phyloP scores from a whole-genome alignment of 2,113 vertebrate species.

The Megalops atlanticus region DNA sequence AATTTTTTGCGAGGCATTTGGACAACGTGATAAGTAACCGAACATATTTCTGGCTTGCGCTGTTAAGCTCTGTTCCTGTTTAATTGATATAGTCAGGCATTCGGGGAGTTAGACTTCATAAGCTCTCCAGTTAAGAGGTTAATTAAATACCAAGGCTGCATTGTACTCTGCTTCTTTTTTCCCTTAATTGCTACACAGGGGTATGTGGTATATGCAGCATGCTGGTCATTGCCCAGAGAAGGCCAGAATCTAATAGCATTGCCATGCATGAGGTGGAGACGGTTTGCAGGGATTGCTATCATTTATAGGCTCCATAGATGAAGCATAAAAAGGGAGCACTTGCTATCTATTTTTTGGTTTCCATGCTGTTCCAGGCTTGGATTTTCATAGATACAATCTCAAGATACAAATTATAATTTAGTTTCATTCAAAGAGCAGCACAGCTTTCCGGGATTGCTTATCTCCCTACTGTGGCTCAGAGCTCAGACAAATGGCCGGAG shows the following conservation, averaged over 20 bases:
- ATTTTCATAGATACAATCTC: not conserved
- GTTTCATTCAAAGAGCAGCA: not conserved
- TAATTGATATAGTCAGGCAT: not conserved
- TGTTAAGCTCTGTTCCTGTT: not conserved
- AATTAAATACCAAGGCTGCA: not conserved
- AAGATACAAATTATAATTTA: slow-evolving; percentile 6
- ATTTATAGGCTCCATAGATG: not conserved
- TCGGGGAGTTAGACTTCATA: not conserved
- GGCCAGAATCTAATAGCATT: not conserved
- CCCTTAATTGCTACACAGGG: not conserved
- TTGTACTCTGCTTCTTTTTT: not conserved
- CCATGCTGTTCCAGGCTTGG: not conserved
- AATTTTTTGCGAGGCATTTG: not conserved
- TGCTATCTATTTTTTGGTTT: no score
- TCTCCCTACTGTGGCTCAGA: not conserved
- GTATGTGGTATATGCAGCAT: not conserved
- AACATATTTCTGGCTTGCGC: not conserved
- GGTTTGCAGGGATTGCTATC: not conserved
- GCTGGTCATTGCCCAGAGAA: not conserved
- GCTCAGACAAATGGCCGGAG: not conserved
- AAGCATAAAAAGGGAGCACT: not conserved
- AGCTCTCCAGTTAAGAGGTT: not conserved
- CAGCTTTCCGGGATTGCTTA: not conserved
- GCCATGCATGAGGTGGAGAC: not conserved
- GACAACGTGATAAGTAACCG: not conserved